These are phyloP conservation scores for Elephas maximus DNA, from an alignment of 2,113 vertebrate species.

Conservation along the genomic window DNA sequence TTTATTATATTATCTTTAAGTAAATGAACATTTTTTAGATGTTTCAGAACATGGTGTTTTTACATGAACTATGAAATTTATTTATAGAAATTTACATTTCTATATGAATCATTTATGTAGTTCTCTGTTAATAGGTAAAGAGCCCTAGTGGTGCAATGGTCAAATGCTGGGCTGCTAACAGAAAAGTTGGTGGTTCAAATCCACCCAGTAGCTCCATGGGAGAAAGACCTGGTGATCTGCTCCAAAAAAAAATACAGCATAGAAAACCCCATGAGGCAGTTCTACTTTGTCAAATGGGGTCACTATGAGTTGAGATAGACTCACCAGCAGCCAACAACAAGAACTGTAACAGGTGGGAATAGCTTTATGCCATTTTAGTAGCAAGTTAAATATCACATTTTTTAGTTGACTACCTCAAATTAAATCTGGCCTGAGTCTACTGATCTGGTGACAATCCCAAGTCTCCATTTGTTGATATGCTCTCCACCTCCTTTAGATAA, in stretches of 20 bases:
- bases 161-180: too few species aligned
- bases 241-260: too few species aligned
- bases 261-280: too few species aligned
- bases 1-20: slow-evolving; percentile 17
- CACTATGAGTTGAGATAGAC: too few species aligned
- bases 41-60: not conserved
- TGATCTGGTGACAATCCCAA: not conserved
- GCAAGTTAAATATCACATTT: not conserved
- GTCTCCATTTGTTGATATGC: not conserved
- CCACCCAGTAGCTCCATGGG: too few species aligned
- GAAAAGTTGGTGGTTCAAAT: too few species aligned
- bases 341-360: not conserved
- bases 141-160: too few species aligned
- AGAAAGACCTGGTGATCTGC: too few species aligned
- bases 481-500: not conserved
- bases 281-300: too few species aligned
- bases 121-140: not conserved
- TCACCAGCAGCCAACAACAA: too few species aligned
- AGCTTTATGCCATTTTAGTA: not conserved
- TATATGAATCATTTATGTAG: slow-evolving; percentile 8
- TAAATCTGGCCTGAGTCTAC: not conserved
- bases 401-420: not conserved
- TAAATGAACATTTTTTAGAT: slow-evolving; percentile 43
- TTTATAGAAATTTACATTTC: not conserved
- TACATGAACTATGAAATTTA: not conserved